A percentile compares a stretch with the other conserved stretches of the same genome.
phyloP scores from a whole-genome alignment of 2,888 invertebrate genomes.

The Sclerodermus sp. region DNA sequence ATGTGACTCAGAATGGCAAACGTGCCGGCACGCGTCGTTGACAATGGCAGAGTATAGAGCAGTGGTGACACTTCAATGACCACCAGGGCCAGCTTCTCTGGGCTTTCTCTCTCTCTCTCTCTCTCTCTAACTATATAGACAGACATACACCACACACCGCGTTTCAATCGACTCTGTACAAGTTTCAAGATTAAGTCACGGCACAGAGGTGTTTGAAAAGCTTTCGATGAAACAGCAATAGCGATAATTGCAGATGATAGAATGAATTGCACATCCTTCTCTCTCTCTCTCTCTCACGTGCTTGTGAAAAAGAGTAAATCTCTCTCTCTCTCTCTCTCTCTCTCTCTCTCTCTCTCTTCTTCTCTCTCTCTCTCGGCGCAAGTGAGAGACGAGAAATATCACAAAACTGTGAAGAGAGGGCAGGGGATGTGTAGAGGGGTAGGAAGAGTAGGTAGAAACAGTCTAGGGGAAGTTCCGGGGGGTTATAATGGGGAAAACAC shows the following conservation, averaged over 20 bases:
- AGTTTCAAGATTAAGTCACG: too few species aligned
- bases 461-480: neutral
- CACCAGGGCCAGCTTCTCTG: constrained; percentile 9
- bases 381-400: too few species aligned
- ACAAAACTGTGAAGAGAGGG: neutral
- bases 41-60: too few species aligned
- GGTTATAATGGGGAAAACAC: constrained; percentile 1
- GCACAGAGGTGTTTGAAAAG: too few species aligned
- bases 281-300: too few species aligned
- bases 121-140: too few species aligned
- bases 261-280: too few species aligned
- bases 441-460: neutral
- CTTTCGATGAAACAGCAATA: too few species aligned
- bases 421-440: neutral
- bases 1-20: constrained; percentile 35
- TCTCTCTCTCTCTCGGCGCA: constrained; percentile 1
- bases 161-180: too few species aligned
- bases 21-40: constrained; percentile 38
- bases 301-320: too few species aligned
- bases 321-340: constrained; percentile 7
- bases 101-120: neutral
- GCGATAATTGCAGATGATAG: too few species aligned
- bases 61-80: neutral
- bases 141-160: too few species aligned
- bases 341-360: constrained; percentile 11